Conservation (phyloP, 2,888 invertebrate species). For the Tetanocera ferruginea region DNA sequence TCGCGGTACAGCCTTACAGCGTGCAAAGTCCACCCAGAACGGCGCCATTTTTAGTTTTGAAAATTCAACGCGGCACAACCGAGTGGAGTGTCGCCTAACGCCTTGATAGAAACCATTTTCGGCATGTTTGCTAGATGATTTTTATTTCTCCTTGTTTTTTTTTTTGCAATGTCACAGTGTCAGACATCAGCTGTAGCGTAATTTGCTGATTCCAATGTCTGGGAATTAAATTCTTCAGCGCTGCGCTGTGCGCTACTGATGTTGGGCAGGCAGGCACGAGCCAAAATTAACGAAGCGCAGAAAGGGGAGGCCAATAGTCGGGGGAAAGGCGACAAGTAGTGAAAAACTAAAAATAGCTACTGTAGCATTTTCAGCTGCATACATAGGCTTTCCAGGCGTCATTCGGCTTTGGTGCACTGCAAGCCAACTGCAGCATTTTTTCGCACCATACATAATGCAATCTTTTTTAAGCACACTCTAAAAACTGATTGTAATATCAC, state of each 20-base stretch:
- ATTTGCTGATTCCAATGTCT: slow-evolving; percentile 38
- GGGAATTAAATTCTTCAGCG: slow-evolving; percentile 38
- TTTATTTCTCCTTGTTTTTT: background rate
- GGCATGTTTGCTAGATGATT: background rate
- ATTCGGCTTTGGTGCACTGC: background rate
- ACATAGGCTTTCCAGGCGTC: background rate
- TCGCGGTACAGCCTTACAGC: background rate
- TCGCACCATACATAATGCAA: background rate
- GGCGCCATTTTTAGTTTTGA: slow-evolving; percentile 8
- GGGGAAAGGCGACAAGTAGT: background rate
- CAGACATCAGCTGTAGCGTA: slow-evolving; percentile 40
- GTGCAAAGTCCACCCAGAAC: slow-evolving; percentile 35
- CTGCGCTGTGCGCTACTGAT: background rate
- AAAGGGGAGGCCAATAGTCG: background rate
- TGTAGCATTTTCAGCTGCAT: background rate
- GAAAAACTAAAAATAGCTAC: slow-evolving; percentile 1
- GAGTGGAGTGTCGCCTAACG: background rate
- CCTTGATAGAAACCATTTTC: background rate
- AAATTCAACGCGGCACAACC: slow-evolving; percentile 7
- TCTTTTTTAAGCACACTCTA: slow-evolving; percentile 30
- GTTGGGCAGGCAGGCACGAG: slow-evolving; percentile 16
- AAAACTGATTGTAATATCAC: too few species aligned
- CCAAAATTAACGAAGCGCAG: slow-evolving; percentile 13
- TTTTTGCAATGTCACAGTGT: slow-evolving; percentile 39
- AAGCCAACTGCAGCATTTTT: background rate